These are phyloP conservation scores for Protodeltote pygarga DNA, from an alignment of 2,888 invertebrate genomes.

Conservation along the genomic window DNA sequence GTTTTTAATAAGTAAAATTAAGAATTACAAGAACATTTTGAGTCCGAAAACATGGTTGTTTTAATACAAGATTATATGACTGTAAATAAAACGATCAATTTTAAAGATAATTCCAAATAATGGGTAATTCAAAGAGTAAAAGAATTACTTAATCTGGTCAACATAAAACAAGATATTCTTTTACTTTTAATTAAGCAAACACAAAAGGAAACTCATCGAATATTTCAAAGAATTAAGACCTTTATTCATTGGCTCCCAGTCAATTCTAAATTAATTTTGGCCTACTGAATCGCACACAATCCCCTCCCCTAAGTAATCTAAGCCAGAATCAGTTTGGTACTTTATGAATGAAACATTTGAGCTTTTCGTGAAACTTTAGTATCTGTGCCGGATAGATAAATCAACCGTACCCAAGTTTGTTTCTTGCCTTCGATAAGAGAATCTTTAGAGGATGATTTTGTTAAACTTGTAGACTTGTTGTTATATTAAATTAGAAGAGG, in stretches of 20 bases:
- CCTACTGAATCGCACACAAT: slow-evolving; percentile 35
- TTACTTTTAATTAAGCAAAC: slow-evolving; percentile 19
- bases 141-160: background rate
- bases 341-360: slow-evolving; percentile 57
- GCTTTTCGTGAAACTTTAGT: slow-evolving; percentile 44
- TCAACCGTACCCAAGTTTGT: slow-evolving; percentile 49
- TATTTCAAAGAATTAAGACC: slow-evolving; percentile 37
- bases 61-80: no score
- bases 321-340: slow-evolving; percentile 45
- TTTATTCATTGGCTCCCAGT: slow-evolving; percentile 32
- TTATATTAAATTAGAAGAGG: slow-evolving; percentile 46
- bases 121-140: no score
- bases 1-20: slow-evolving; percentile 59
- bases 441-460: slow-evolving; percentile 48
- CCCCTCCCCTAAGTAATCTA: slow-evolving; percentile 44
- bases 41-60: no score
- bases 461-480: slow-evolving; percentile 46
- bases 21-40: slow-evolving; percentile 43
- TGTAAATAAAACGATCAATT: no score
- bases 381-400: slow-evolving; percentile 54
- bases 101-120: no score
- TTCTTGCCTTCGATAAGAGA: slow-evolving; percentile 47
- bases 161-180: slow-evolving; percentile 6
- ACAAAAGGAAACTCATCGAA: slow-evolving; percentile 35
- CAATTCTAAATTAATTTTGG: slow-evolving; percentile 47